Evolutionary conservation across 53 echinoderm and acorn worm genomes (phyloP).

Genomic region (Temnopleurus reevesii): DNA sequence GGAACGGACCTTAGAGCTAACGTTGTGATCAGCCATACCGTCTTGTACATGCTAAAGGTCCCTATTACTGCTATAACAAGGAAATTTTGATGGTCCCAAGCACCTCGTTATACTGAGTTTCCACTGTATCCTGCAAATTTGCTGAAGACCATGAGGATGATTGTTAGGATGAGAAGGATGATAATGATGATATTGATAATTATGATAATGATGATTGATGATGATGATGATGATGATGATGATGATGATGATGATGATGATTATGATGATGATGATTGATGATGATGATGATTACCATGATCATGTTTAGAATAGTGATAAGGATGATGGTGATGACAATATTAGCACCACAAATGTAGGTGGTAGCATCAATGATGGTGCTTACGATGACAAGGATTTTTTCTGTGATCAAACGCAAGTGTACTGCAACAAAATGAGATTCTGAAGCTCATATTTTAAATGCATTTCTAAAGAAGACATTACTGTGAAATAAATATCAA

Average conservation of each 20-base stretch:
- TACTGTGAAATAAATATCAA: too few species aligned
- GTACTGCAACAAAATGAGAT: too few species aligned
- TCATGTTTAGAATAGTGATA: background rate
- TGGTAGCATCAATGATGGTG: background rate
- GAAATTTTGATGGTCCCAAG: too few species aligned
- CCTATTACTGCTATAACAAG: too few species aligned
- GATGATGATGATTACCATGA: background rate
- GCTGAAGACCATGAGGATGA: background rate
- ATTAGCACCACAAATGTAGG: background rate
- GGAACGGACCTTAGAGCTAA: too few species aligned
- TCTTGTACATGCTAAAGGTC: too few species aligned
- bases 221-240: background rate
- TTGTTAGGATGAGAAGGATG: background rate
- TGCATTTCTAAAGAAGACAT: too few species aligned
- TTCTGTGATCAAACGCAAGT: too few species aligned
- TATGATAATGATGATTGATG: background rate
- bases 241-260: background rate
- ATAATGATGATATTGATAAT: background rate
- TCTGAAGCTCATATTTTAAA: too few species aligned
- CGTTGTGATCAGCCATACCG: too few species aligned
- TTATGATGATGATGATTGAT: background rate
- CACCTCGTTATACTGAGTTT: too few species aligned
- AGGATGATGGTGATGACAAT: background rate
- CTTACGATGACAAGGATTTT: too few species aligned
- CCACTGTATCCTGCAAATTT: background rate